phyloP scores from a whole-genome alignment of 1,140 invertebrate genomes.

The Cotesia glomerata region DNA sequence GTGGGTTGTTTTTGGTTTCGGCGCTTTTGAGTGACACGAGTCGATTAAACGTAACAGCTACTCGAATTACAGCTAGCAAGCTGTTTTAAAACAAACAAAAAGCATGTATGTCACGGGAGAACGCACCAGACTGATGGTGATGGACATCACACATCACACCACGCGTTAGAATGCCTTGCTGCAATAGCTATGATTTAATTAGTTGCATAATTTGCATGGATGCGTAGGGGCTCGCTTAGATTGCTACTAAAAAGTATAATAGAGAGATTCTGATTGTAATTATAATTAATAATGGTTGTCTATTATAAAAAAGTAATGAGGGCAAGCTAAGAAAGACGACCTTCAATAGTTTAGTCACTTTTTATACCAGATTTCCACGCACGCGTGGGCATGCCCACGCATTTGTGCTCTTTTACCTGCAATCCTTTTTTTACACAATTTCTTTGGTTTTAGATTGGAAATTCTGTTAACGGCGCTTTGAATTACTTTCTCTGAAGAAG shows the following conservation, averaged over 20 bases:
- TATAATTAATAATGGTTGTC: no score
- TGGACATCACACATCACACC: no score
- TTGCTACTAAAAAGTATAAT: no score
- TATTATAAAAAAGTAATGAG: no score
- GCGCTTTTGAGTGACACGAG: neutral
- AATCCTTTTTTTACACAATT: neutral
- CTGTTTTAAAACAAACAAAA: neutral
- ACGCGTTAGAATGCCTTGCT: no score
- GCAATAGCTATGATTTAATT: no score
- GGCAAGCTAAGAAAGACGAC: no score
- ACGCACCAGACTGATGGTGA: neutral
- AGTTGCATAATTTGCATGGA: no score
- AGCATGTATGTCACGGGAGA: slow-evolving; percentile 8
- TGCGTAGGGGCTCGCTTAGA: no score
- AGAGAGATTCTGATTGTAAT: no score
- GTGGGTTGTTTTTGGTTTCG: neutral
- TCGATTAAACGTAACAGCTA: neutral
- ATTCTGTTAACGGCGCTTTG: no score
- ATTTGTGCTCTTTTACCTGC: slow-evolving; percentile 9
- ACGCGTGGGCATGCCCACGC: slow-evolving; percentile 24
- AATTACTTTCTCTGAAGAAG: no score
- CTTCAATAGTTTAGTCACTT: neutral
- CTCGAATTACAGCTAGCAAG: neutral
- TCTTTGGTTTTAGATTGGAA: neutral
- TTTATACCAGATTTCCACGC: slow-evolving; percentile 13